Conservation (phyloP, 2,113 vertebrate species). For the Oryzias melastigma region DNA sequence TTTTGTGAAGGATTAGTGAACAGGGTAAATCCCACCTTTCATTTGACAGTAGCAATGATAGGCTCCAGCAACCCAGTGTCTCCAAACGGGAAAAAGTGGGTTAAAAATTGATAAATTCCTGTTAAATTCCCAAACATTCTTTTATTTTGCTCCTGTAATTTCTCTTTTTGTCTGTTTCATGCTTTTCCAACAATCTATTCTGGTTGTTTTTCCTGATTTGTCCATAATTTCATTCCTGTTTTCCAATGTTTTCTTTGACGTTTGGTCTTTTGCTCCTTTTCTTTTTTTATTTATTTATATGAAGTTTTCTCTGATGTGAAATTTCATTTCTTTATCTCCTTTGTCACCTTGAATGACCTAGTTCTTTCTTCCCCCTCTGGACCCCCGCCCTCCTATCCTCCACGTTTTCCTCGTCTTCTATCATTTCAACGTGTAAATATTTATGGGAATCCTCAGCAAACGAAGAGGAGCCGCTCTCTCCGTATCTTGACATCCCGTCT, state of each 20-base stretch:
- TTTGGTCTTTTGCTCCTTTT: background rate
- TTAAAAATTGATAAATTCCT: no score
- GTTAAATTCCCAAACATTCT: no score
- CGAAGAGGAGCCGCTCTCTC: slow-evolving; percentile 17
- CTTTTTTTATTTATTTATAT: background rate
- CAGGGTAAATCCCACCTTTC: no score
- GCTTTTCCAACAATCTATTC: no score
- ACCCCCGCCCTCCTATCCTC: background rate
- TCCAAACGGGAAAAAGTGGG: no score
- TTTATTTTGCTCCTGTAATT: no score
- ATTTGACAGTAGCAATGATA: no score
- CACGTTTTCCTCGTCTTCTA: background rate
- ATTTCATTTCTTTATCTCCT: background rate
- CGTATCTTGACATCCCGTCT: background rate
- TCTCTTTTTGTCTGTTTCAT: no score
- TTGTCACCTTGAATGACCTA: background rate
- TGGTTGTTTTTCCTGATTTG: background rate
- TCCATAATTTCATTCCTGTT: background rate
- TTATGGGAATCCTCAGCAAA: slow-evolving; percentile 1
- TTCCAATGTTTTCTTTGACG: background rate
- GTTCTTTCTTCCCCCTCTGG: background rate
- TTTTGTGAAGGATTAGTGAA: no score
- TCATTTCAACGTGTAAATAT: background rate
- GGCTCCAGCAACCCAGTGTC: no score
- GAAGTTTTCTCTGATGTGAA: background rate